These are phyloP conservation scores for Puntigrus tetrazona DNA, from an alignment of 2,113 vertebrate species.

Conservation along the genomic window DNA sequence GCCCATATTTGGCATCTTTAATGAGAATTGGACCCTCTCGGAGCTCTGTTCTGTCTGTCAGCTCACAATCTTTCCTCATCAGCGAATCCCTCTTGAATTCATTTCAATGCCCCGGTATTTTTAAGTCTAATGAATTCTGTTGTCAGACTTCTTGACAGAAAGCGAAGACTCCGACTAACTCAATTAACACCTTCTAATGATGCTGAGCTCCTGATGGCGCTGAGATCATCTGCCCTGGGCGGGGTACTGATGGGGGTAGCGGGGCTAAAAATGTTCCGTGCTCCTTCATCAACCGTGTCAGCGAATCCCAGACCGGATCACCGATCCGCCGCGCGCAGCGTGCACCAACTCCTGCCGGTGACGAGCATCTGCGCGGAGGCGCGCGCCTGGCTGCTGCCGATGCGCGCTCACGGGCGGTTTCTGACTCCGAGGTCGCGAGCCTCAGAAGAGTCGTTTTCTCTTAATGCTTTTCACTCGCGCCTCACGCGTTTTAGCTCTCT, in stretches of 20 bases:
- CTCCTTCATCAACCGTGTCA: slow-evolving; percentile 30
- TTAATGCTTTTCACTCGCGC: too few species aligned
- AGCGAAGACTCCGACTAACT: slow-evolving; percentile 92
- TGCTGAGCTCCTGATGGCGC: slow-evolving; percentile 88
- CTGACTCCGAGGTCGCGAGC: background rate
- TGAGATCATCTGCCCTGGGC: slow-evolving; percentile 68
- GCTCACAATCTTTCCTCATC: slow-evolving; percentile 23
- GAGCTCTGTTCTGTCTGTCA: slow-evolving; percentile 13
- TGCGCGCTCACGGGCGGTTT: background rate
- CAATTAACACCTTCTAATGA: slow-evolving; percentile 99
- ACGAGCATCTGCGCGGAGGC: slow-evolving; percentile 17
- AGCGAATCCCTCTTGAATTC: slow-evolving; percentile 71
- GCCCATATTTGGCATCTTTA: slow-evolving; percentile 9
- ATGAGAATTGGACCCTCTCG: slow-evolving; percentile 6
- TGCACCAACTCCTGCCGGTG: slow-evolving; percentile 8
- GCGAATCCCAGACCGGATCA: slow-evolving; percentile 11
- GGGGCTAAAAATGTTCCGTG: slow-evolving; percentile 15
- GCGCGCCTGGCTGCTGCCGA: background rate
- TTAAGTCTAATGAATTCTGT: slow-evolving; percentile 79
- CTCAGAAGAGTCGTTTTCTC: too few species aligned
- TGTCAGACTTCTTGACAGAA: slow-evolving; percentile 91
- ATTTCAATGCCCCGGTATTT: slow-evolving; percentile 73
- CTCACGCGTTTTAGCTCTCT: too few species aligned
- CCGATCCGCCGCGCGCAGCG: background rate
- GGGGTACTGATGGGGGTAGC: slow-evolving; percentile 33